Conservation (phyloP, 2,797 vertebrate genomes). For the Borostomias antarcticus region DNA sequence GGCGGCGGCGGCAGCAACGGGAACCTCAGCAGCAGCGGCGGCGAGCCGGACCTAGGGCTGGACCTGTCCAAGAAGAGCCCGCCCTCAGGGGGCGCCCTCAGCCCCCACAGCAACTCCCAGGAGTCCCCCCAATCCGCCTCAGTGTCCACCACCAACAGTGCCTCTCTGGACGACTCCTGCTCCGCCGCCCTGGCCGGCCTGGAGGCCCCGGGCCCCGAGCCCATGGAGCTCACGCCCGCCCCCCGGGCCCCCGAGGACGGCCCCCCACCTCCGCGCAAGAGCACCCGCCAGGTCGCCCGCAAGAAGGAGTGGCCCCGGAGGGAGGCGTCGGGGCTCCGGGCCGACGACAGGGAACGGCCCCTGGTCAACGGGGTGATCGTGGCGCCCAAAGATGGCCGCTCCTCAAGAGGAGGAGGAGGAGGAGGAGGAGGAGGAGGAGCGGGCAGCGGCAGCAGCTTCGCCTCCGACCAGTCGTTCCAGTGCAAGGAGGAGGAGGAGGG, state of each 20-base stretch:
- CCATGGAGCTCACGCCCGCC: slow-evolving; percentile 80
- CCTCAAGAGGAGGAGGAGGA: slow-evolving; percentile 52
- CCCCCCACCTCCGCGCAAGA: slow-evolving; percentile 80
- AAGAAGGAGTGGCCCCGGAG: slow-evolving; percentile 92
- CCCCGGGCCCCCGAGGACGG: slow-evolving; percentile 68
- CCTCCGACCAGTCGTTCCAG: slow-evolving; percentile 77
- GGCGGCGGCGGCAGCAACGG: slow-evolving; percentile 74
- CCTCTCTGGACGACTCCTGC: slow-evolving; percentile 88
- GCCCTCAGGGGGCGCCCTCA: slow-evolving; percentile 82
- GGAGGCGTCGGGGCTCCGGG: slow-evolving; percentile 74
- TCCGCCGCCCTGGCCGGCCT: slow-evolving; percentile 72
- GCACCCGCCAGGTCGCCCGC: slow-evolving; percentile 83
- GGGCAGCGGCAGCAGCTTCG: slow-evolving; percentile 66
- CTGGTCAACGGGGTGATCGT: slow-evolving; percentile 87
- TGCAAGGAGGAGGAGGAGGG: slow-evolving; percentile 86
- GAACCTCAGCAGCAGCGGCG: slow-evolving; percentile 79
- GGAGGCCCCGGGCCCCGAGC: slow-evolving; percentile 77
- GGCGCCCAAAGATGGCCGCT: slow-evolving; percentile 77
- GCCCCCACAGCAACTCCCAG: slow-evolving; percentile 87
- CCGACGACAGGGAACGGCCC: slow-evolving; percentile 75
- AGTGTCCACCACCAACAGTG: slow-evolving; percentile 92
- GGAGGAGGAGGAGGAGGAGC: slow-evolving; percentile 48
- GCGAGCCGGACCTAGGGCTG: slow-evolving; percentile 85
- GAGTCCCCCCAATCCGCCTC: slow-evolving; percentile 89
- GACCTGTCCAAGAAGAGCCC: slow-evolving; percentile 96